Evolutionary conservation across 2,888 invertebrate species (phyloP).

Genomic region (Lithophane socia): DNA sequence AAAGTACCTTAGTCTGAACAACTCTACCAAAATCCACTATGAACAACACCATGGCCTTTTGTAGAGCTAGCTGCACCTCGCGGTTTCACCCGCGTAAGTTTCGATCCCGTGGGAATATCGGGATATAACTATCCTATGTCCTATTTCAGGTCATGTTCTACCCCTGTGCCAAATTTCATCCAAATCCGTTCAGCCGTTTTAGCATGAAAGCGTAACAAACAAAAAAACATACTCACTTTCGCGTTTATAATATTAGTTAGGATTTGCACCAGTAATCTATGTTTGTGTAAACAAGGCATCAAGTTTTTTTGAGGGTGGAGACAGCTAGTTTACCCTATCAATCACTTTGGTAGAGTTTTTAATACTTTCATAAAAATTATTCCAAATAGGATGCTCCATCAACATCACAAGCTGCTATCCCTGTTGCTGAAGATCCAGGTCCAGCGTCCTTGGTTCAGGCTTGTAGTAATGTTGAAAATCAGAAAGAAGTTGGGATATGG

Average conservation of each 20-base stretch:
- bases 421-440: conserved; percentile 81
- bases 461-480: conserved; percentile 85
- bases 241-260: too few species aligned
- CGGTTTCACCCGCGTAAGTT: too few species aligned
- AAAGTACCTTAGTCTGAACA: neutral
- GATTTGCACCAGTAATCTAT: neutral
- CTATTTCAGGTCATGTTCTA: too few species aligned
- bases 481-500: conserved; percentile 89
- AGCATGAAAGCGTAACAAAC: too few species aligned
- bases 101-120: too few species aligned
- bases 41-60: neutral
- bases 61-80: too few species aligned
- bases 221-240: too few species aligned
- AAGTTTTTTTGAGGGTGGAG: conserved; percentile 5
- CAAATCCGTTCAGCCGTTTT: too few species aligned
- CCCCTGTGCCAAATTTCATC: too few species aligned
- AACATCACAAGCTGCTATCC: conserved; percentile 80
- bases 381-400: conserved; percentile 85
- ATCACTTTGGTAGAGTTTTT: conserved; percentile 6
- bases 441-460: conserved; percentile 86
- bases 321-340: neutral
- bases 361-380: conserved; percentile 6
- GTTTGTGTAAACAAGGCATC: neutral
- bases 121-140: too few species aligned
- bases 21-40: neutral